Evolutionary conservation across 2,113 vertebrate genomes (phyloP), one percentile per base, ranked within the genome.

Genomic region (Callaeas wilsoni): DNA sequence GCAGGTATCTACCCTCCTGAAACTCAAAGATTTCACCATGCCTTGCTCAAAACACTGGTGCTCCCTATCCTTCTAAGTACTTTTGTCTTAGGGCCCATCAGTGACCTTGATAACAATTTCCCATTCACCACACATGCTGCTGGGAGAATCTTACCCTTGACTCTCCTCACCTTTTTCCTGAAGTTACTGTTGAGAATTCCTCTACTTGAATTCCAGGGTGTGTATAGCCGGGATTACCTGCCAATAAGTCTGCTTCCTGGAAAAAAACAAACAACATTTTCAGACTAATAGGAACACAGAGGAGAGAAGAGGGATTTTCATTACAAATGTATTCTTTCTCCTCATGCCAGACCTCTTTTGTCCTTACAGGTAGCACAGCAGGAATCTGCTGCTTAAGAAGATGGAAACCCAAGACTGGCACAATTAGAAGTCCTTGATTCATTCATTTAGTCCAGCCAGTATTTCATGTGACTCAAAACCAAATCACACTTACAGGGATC

Each of bases 171-270:
- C 98, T 97, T 88, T 96, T 96, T 95, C 96, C 93, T 70, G 97
- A 68, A 95, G 96, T 81, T 35, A 88, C 75, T n/a, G 96, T 87
- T 46, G 97, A 85, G 37, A 97, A 95, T 16, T 98, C 97, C 83
- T 98, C 97, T 87, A 97, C 86, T 26, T 97, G 97, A 95, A 98
- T 91, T 89, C 98, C 98, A 81, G 98, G 97, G 87, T 98, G 98
- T 89, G 98, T 98, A 84, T 98, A 98, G 49, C 98, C 98, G 87
- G 98, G 97, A 41, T 97, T 98, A 73, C 97, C 97, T 18, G 98
- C 93, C 82, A 97, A 76, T 96, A 98, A 94, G 76, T 94, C 93
- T 92, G 89, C 91, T 26, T 99, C 98, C 99, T 99, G 85, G 18
- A 63, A 69, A 85, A 89, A 55, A 64, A 16, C 21, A 77, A 50